Conservation (phyloP, 2,113 vertebrate species). For the Calonectris borealis region DNA sequence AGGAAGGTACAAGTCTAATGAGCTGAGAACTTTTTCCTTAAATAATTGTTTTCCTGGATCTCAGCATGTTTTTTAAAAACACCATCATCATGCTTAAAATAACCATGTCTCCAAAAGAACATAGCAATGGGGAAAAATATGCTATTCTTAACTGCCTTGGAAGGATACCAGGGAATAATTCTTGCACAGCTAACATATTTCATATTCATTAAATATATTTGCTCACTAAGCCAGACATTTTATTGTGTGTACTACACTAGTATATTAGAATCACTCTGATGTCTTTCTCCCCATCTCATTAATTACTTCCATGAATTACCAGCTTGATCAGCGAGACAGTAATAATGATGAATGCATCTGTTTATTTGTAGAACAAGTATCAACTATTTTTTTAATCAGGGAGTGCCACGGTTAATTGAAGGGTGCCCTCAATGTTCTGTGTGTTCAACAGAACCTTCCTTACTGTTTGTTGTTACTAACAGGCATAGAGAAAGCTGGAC, state of each 20-base stretch:
- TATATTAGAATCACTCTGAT: background rate
- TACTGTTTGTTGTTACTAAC: background rate
- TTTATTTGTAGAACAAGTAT: background rate
- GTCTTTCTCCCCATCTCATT: background rate
- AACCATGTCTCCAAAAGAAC: background rate
- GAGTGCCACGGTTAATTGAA: background rate
- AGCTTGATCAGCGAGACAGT: background rate
- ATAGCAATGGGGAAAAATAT: slow-evolving; percentile 23
- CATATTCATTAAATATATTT: background rate
- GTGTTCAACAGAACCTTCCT: background rate
- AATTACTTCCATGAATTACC: background rate
- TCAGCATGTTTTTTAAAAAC: background rate
- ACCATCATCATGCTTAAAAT: background rate
- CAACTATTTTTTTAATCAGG: background rate
- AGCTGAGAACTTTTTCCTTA: slow-evolving; percentile 28
- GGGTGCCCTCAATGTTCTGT: background rate
- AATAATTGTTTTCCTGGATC: slow-evolving; percentile 6
- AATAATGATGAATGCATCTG: background rate
- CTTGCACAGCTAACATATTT: background rate
- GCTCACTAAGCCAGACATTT: background rate
- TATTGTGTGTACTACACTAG: background rate
- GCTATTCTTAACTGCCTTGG: background rate
- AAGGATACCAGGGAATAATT: background rate
- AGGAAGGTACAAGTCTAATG: background rate
- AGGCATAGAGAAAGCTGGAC: background rate